A percentile compares a stretch with the other conserved stretches of the same genome.
phyloP scores from a whole-genome alignment of 2,797 vertebrate species.

The Limosa lapponica region DNA sequence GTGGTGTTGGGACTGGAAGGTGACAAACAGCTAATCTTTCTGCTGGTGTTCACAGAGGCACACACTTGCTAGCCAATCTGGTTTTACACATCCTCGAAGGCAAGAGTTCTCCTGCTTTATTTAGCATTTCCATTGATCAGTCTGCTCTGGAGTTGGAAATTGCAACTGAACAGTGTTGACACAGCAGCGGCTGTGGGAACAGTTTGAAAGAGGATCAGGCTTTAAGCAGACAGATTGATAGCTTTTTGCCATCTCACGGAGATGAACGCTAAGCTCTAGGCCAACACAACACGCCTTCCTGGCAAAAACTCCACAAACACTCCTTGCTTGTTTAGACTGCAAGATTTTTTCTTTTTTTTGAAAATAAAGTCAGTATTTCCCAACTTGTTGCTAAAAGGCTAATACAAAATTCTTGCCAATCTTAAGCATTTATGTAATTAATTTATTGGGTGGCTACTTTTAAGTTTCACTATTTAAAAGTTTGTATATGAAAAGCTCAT shows the following conservation, averaged over 20 bases:
- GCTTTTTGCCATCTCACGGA: neutral
- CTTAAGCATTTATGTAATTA: neutral
- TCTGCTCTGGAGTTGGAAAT: constrained; percentile 5
- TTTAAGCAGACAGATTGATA: constrained; percentile 27
- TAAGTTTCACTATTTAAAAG: neutral
- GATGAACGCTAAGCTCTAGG: neutral
- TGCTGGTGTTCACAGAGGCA: neutral
- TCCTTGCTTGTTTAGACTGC: neutral
- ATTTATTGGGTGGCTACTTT: neutral
- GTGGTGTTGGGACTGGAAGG: neutral
- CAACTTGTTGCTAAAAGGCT: neutral
- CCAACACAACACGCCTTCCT: neutral
- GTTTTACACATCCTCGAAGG: neutral
- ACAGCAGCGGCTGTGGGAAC: neutral
- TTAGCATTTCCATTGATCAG: constrained; percentile 50
- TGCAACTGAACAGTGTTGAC: neutral
- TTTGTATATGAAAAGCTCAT: neutral
- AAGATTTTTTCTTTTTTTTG: neutral
- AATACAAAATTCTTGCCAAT: neutral
- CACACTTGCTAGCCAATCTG: neutral
- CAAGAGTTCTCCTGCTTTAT: constrained; percentile 22
- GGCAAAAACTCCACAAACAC: neutral
- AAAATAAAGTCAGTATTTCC: neutral
- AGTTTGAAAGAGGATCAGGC: neutral
- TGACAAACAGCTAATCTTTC: neutral